Percentiles rank a stretch among this genome's conserved stretches.
Conservation (phyloP, 1,140 invertebrate genomes). For the Bemisia tabaci region DNA sequence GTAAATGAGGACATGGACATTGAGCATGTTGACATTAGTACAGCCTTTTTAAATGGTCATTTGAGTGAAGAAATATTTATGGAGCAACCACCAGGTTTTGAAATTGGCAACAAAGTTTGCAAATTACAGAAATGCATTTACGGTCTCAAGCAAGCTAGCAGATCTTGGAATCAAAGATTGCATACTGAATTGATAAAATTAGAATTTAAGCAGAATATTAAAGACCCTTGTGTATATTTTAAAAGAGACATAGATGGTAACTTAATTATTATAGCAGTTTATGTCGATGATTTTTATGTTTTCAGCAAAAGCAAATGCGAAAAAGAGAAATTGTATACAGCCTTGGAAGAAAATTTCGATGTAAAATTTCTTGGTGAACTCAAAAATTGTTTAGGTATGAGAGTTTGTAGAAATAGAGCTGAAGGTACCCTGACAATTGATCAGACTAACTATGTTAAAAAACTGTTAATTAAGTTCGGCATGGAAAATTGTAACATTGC, state of each 20-base stretch:
- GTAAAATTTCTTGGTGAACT: conserved; percentile 12
- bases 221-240: conserved; percentile 15
- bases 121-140: conserved; percentile 19
- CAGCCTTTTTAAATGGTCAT: conserved; percentile 32
- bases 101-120: conserved; percentile 4
- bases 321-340: background rate
- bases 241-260: background rate
- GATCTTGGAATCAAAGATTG: conserved; percentile 20
- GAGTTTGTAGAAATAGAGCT: no score
- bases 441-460: conserved; percentile 13
- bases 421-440: conserved; percentile 3
- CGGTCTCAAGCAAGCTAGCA: conserved; percentile 20
- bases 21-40: conserved; percentile 29
- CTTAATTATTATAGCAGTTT: no score
- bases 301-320: background rate
- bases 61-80: conserved; percentile 24
- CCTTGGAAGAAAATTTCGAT: background rate
- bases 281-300: conserved; percentile 14
- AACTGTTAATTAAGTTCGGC: no score
- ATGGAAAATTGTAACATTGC: no score
- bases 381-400: conserved; percentile 12
- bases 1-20: conserved; percentile 25
- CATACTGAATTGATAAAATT: conserved; percentile 4
- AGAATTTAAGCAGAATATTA: conserved; percentile 5
- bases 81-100: conserved; percentile 20